Evolutionary conservation across 2,888 invertebrate species (phyloP), one percentile per base, ranked within the genome.

Genomic region (Drosophila koepferae): DNA sequence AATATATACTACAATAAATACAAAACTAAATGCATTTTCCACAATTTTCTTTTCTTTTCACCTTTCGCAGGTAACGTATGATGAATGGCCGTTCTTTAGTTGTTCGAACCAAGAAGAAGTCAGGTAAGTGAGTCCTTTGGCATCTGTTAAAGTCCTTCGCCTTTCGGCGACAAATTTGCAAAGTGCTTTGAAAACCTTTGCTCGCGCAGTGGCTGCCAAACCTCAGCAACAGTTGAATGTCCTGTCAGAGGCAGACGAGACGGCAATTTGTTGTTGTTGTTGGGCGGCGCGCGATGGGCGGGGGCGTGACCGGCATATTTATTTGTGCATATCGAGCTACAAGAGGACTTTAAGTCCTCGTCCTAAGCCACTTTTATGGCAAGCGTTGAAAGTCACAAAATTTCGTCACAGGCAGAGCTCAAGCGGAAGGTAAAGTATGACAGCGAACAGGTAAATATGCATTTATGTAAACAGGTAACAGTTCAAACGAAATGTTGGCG

Each of bases 371-470:
- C 43, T 72, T 66, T 66, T 87, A 87, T 86, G 82, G 72, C 80
- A 59, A 71, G 86, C 87, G 85, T 86, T 82, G 85, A 85, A 86
- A 86, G 85, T 86, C 85, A 86, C 85, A 82, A 74, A 79, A 62
- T 67, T 64, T 64, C 43, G 41, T 46, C 43, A 36, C 8, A 16
- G 40, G 31, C 23, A 41, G n/a, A 41, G 48, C 20, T 44, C n/a
- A 41, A 28, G 1, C 10, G 4, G 8, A 51, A 77, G 79, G 78
- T 78, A 75, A 72, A 0, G 68, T 72, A 75, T 71, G 41, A 3
- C 7, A 6, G 20, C 40, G 38, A 20, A 43, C 80, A 80, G 81
- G 81, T 80, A 80, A 80, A 66, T 69, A 74, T 74, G 16, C 18
- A 58, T 31, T 10, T 63, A n/a, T 16, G 36, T 53, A 38, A 48